Conservation (phyloP, 2,797 vertebrate genomes). For the Tiaroga cobitis region DNA sequence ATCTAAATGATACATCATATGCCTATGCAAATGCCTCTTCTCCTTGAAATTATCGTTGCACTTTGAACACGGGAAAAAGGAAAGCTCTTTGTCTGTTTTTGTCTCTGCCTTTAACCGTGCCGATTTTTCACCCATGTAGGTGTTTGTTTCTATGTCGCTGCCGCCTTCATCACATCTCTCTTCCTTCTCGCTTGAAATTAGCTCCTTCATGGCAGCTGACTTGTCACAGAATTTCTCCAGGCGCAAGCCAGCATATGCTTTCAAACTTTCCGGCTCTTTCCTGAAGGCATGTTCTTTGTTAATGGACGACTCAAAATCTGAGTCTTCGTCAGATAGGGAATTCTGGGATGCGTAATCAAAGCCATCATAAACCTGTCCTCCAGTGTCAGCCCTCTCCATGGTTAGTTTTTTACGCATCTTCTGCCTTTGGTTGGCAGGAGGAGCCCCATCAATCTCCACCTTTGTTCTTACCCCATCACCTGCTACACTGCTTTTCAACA, state of each 20-base stretch:
- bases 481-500: constrained; percentile 72
- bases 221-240: constrained; percentile 71
- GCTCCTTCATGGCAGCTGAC: constrained; percentile 80
- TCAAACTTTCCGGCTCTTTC: constrained; percentile 80
- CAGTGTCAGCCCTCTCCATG: constrained; percentile 80
- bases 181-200: constrained; percentile 78
- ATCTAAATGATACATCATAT: constrained; percentile 98
- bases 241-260: constrained; percentile 80
- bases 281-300: constrained; percentile 76
- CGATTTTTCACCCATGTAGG: constrained; percentile 80
- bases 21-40: constrained; percentile 91
- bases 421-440: constrained; percentile 75
- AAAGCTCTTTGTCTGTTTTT: constrained; percentile 73
- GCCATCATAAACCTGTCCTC: constrained; percentile 82
- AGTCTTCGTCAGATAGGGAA: constrained; percentile 76
- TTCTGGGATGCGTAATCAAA: constrained; percentile 76
- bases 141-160: constrained; percentile 83
- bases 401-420: constrained; percentile 85
- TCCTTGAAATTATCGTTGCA: constrained; percentile 94
- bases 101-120: constrained; percentile 83
- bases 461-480: constrained; percentile 77
- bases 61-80: constrained; percentile 90
- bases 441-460: constrained; percentile 57
- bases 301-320: constrained; percentile 77
- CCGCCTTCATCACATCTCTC: constrained; percentile 82